These are phyloP conservation scores for Ceriagrion tenellum DNA, from an alignment of 2,888 invertebrate species.

Conservation along the genomic window DNA sequence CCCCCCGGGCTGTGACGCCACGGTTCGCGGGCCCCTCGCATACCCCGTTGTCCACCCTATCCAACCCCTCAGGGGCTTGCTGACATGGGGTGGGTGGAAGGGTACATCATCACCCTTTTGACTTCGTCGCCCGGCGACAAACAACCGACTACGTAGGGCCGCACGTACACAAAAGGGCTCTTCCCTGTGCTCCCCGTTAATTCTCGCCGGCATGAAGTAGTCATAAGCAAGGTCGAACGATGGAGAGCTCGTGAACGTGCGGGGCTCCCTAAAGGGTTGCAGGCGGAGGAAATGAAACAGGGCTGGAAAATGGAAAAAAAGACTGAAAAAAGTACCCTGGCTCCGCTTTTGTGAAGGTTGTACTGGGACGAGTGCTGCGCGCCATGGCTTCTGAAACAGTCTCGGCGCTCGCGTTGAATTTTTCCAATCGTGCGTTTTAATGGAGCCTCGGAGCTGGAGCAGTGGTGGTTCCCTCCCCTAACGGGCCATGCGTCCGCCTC, in stretches of 20 bases:
- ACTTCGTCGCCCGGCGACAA: not conserved
- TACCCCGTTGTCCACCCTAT: not conserved
- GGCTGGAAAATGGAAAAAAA: not conserved
- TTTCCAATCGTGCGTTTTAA: not conserved
- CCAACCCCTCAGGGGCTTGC: not conserved
- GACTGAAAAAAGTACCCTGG: too few species aligned
- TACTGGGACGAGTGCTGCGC: too few species aligned
- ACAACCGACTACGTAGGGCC: not conserved
- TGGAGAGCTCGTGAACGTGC: not conserved
- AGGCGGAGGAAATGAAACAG: not conserved
- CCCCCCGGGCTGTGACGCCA: not conserved
- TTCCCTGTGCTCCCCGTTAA: not conserved
- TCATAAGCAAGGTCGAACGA: constrained; percentile 17
- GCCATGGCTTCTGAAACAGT: too few species aligned
- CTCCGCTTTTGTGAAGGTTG: too few species aligned
- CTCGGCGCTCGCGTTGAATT: not conserved
- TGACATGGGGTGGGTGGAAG: not conserved
- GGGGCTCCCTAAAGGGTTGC: not conserved
- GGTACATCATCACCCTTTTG: not conserved
- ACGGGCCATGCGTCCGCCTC: too few species aligned
- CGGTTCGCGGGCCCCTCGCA: not conserved
- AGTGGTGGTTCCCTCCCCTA: not conserved
- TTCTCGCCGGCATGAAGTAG: constrained; percentile 26
- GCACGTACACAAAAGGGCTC: not conserved
- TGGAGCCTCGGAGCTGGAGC: too few species aligned